Evolutionary conservation across 2,797 vertebrate species (phyloP).

Genomic region (Gouania willdenowi): DNA sequence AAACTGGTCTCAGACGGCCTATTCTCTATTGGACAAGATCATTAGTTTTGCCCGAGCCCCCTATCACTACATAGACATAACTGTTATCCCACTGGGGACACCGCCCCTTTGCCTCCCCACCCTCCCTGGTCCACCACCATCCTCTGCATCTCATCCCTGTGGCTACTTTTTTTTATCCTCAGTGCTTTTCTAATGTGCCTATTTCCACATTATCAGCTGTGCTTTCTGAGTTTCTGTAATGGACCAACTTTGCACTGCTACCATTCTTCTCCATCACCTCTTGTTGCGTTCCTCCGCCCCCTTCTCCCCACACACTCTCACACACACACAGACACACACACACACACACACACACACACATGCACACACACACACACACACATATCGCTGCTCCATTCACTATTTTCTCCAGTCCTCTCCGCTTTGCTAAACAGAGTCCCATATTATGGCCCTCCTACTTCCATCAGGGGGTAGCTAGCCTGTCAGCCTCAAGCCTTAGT

Average conservation of each 20-base stretch:
- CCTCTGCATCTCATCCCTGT: slow-evolving; percentile 11
- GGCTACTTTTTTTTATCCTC: slow-evolving; percentile 6
- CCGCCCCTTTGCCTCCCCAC: slow-evolving; percentile 16
- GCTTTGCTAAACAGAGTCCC: slow-evolving; percentile 54
- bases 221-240: not conserved
- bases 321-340: no score
- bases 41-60: slow-evolving; percentile 70
- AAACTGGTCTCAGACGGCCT: slow-evolving; percentile 53
- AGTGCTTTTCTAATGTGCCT: not conserved
- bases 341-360: no score
- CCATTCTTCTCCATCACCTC: slow-evolving; percentile 2
- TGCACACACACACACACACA: no score
- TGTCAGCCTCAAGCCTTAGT: slow-evolving; percentile 79
- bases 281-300: slow-evolving; percentile 6
- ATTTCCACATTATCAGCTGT: slow-evolving; percentile 4
- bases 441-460: slow-evolving; percentile 54
- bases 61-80: slow-evolving; percentile 61
- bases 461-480: slow-evolving; percentile 64
- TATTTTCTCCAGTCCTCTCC: slow-evolving; percentile 43
- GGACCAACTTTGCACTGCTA: not conserved
- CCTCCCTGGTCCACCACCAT: slow-evolving; percentile 28
- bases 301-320: slow-evolving; percentile 5
- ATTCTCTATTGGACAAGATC: slow-evolving; percentile 63
- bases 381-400: slow-evolving; percentile 39
- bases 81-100: slow-evolving; percentile 53